Percentiles rank a stretch among this genome's conserved stretches.
Evolutionary conservation across 2,888 invertebrate species (phyloP).

Genomic region (Masnerella sp.): DNA sequence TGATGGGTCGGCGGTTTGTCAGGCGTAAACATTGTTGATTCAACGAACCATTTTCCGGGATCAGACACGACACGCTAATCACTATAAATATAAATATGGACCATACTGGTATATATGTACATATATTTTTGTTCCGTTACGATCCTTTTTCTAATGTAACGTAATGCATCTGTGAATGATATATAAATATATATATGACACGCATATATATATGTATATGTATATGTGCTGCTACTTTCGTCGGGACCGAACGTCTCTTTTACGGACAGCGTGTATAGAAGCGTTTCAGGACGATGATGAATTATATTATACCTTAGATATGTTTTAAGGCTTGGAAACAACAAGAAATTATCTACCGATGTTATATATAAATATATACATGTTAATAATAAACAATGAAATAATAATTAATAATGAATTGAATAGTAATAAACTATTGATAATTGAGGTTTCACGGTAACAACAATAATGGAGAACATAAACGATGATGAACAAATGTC

Average conservation of each 20-base stretch:
- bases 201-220: constrained; percentile 27
- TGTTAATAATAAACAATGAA: constrained; percentile 73
- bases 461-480: constrained; percentile 44
- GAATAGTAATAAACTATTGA: constrained; percentile 46
- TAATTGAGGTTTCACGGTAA: constrained; percentile 39
- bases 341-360: constrained; percentile 71
- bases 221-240: constrained; percentile 47
- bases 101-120: constrained; percentile 27
- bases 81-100: too few relatives aligned
- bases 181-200: constrained; percentile 29
- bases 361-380: constrained; percentile 71
- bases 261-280: constrained; percentile 62
- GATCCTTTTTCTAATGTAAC: constrained; percentile 43
- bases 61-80: too few relatives aligned
- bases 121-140: constrained; percentile 35
- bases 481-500: constrained; percentile 45
- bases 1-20: too few relatives aligned
- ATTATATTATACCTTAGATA: constrained; percentile 63
- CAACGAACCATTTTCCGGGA: too few relatives aligned
- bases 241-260: constrained; percentile 56
- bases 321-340: constrained; percentile 69
- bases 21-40: too few relatives aligned
- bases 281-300: constrained; percentile 54
- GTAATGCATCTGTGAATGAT: constrained; percentile 29
- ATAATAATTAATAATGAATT: constrained; percentile 63